Evolutionary conservation across 2,113 vertebrate species (phyloP), one percentile per base, ranked within the genome.

Genomic region (Phrynosoma platyrhinos): DNA sequence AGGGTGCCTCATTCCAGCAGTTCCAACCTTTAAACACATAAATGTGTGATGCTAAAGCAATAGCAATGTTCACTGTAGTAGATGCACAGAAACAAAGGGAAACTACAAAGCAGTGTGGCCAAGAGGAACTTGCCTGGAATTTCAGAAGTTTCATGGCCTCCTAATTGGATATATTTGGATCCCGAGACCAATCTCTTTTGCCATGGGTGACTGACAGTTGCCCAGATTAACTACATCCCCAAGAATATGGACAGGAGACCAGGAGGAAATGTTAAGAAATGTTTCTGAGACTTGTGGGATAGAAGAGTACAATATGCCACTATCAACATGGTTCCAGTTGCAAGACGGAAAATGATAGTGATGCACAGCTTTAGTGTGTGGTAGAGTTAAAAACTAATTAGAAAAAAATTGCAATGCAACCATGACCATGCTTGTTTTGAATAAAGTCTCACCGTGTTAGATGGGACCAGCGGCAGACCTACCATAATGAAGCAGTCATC

Each of bases 1-100:
- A 55, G 32, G 72, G 81, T 78, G 23, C 42, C 47, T 55, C 74
- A 23, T 88, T 77, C n/a, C 58, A 77, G 72, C 30, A 77, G 68
- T 83, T 83, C 40, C 81, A 88, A 2, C 62, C 74, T 83, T 78
- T 88, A 78, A 88, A 82, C 47, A 68, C 23, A 66, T 74, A 64
- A 36, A 42, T n/a, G 21, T 27, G 20, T 68, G 71, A 62, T 2
- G 6, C 52, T 66, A 64, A 83, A 88, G 47, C 81, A 53, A 69
- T 30, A n/a, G 66, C 25, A 78, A 9, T 30, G n/a, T 68, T 77
- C 55, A 68, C 9, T 76, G 42, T 47, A 47, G 36, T 47, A 64
- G 53, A 68, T 69, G 72, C 42, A 36, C 25, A 30, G 47, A 68
- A 88, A 69, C 81, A 88, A 86, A 88, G 25, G n/a, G 30, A n/a